Conservation (phyloP, 2,888 invertebrate species). For the Agapostemon virescens region DNA sequence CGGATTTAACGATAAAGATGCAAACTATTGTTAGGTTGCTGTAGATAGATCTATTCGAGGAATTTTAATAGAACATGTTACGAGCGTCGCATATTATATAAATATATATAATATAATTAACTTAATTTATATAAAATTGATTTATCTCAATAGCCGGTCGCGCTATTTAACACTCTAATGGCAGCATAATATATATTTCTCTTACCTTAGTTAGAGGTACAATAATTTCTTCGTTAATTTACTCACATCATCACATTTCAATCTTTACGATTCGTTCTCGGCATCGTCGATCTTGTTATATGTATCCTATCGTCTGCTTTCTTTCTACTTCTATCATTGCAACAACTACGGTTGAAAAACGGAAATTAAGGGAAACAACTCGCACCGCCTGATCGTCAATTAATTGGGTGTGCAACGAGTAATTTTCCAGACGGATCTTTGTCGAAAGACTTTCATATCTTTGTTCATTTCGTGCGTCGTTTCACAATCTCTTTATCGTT, state of each 20-base stretch:
- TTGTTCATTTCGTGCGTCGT: constrained; percentile 8
- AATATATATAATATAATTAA: constrained; percentile 54
- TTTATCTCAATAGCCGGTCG: constrained; percentile 59
- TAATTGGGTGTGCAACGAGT: constrained; percentile 29
- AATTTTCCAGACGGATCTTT: constrained; percentile 4
- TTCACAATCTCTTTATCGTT: background rate
- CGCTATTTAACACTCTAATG: constrained; percentile 58
- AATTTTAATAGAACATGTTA: constrained; percentile 64
- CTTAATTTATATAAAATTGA: constrained; percentile 68
- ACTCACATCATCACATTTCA: constrained; percentile 61
- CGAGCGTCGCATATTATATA: constrained; percentile 56
- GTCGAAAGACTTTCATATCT: constrained; percentile 19
- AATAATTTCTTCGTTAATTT: constrained; percentile 54
- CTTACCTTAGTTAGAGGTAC: constrained; percentile 46
- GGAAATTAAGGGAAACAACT: no score
- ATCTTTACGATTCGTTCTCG: constrained; percentile 46
- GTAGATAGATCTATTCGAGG: constrained; percentile 70
- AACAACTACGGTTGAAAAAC: no score
- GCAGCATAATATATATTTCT: constrained; percentile 69
- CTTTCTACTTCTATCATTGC: constrained; percentile 40
- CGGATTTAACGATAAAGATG: constrained; percentile 59
- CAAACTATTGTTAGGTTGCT: constrained; percentile 62
- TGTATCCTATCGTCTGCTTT: constrained; percentile 35
- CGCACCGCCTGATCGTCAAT: constrained; percentile 32
- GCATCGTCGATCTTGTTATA: constrained; percentile 28